Base-by-base conservation (phyloP, 1,140 invertebrate species). In the Drosophila neocordata region DNA sequence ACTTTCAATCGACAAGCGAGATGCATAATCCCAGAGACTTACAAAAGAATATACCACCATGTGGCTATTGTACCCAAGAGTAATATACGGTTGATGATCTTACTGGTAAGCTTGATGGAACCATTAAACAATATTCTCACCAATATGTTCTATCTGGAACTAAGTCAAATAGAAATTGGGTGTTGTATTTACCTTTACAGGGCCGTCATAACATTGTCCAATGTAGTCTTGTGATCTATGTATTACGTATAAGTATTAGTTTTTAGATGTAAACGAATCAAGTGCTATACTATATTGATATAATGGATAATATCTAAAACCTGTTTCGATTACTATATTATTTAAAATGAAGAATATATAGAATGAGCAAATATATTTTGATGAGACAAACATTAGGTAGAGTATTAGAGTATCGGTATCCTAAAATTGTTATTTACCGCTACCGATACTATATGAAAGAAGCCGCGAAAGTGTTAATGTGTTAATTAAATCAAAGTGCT, bases 11-110 rank as follows among this genome's bases (percentile, higher is more conserved):
- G 0, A 95, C 95, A 0, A 95, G 95, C 34, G 92, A 92, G 6
- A 87, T 96, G 22, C 96, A 94, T 74, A 96, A 96, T 92, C 96
- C 96, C 0, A 92, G 92, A 2, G 93, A 94, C n/a, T 81, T 94
- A 58, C 68, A 93, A 12, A 92, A 93, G 3, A 90, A 89, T 20
- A 78, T 93, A 35, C 95, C 95, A 5, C 95, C 95, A 6, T 91
- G 95, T 72, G 95, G 95, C 94, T 90, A 90, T 37, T 80, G 96
- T 24, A 97, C 97, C 4, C 96, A 97, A 90, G 96, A 98, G 91
- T 95, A 97, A 83, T 98, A 98, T 83, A 94, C 96, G 3, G 92
- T 98, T 11, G 97, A 97, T 0, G 97, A 99, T 92, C 92, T 99
- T 3, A 96, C 97, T 58, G 97, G 97, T 5, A 99, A 99, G 92